Evolutionary conservation across 53 echinoderm and acorn worm species (phyloP), one percentile per base, ranked within the genome.

Genomic region (Zoroaster sp.): DNA sequence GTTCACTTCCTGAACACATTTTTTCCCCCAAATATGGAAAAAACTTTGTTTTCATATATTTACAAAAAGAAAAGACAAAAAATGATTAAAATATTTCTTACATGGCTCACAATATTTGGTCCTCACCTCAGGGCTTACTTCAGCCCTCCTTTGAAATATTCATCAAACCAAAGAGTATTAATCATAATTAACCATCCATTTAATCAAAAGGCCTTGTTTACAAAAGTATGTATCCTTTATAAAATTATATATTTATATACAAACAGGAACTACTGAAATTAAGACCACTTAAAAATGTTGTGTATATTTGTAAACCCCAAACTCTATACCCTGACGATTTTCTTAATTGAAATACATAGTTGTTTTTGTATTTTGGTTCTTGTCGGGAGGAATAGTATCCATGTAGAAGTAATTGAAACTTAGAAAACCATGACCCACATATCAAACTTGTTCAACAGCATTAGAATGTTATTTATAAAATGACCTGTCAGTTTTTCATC

Each of bases 171-270:
- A 78, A 78, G 55, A 78, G 53, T 38, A 49, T 33, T 78, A 59
- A 59, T 78, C n/a, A 17, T 78, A 35, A 53, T 52, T 78, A 78
- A 39, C 39, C 38, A 78, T 36, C 35, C 17, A 4, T 21, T 36
- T 31, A 79, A 17, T 15, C n/a, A 33, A 35, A 17, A 3, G 59
- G 65, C 78, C 53, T 78, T 78, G 78, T n/a, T 63, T 13, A 14
- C 53, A 36, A 63, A 36, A 80, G 33, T 34, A 39, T 77, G 38
- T 80, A 80, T 41, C 59, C 63, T 80, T 79, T 21, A 74, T 18
- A 18, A 59, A 18, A 49, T 25, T 70, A 28, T 79, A 79, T 80
- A 80, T 80, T 80, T 80, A 80, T 80, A 63, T 39, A 54, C 54
- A 80, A 80, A 18, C 4, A 43, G 21, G 30, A 74, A 34, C 33